Evolutionary conservation across 2,888 invertebrate genomes (phyloP).

Genomic region (Gymnosoma rotundatum): DNA sequence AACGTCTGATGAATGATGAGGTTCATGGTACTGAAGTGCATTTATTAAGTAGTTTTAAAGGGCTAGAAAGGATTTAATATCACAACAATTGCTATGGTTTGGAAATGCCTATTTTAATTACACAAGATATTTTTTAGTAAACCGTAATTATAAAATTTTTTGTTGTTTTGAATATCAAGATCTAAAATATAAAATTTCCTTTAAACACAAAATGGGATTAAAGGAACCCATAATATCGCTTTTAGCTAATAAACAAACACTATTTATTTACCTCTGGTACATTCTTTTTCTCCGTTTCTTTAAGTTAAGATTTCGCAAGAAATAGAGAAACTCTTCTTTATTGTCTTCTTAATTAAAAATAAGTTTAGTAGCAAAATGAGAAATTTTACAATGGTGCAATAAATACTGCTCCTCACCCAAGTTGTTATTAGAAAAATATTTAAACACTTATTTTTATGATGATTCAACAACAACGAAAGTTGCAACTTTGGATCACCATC

Average conservation of each 20-base stretch:
- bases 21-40: conserved; percentile 15
- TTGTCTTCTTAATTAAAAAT: conserved; percentile 1
- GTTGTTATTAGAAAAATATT: conserved; percentile 40
- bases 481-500: not conserved
- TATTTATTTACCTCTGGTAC: too few relatives aligned
- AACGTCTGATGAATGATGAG: conserved; percentile 55
- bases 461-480: conserved; percentile 29
- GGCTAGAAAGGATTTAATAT: too few relatives aligned
- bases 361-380: not conserved
- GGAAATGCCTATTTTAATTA: too few relatives aligned
- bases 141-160: too few relatives aligned
- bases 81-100: too few relatives aligned
- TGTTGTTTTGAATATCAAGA: too few relatives aligned
- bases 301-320: not conserved
- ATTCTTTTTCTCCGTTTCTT: too few relatives aligned
- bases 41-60: not conserved
- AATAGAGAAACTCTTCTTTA: not conserved
- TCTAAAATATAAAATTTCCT: too few relatives aligned
- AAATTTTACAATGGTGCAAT: conserved; percentile 10
- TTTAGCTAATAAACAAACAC: too few relatives aligned
- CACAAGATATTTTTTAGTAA: too few relatives aligned
- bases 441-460: conserved; percentile 39
- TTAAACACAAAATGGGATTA: too few relatives aligned
- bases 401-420: conserved; percentile 29
- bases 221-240: not conserved